These are phyloP conservation scores for Nasonia oneida DNA, from an alignment of 2,888 invertebrate genomes.

Conservation along the genomic window DNA sequence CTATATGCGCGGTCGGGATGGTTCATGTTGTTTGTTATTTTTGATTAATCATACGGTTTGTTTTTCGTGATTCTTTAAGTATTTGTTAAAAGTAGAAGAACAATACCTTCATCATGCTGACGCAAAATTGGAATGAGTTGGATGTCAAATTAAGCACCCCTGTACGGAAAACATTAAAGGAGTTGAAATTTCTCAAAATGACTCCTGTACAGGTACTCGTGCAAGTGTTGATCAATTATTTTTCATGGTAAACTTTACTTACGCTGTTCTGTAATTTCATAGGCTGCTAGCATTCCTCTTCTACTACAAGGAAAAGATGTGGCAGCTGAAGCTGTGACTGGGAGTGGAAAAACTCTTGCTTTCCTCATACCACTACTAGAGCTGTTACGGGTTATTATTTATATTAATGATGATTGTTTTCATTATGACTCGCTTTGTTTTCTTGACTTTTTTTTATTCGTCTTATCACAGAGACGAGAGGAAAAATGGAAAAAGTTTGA, in stretches of 20 bases:
- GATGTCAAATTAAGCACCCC: slow-evolving; percentile 78
- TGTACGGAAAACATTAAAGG: slow-evolving; percentile 79
- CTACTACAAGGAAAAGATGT: slow-evolving; percentile 96
- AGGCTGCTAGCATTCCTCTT: slow-evolving; percentile 94
- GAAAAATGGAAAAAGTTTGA: slow-evolving; percentile 86
- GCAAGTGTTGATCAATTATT: slow-evolving; percentile 9
- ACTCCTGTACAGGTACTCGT: slow-evolving; percentile 82
- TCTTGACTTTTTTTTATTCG: slow-evolving; percentile 5
- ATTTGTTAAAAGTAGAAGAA: background rate
- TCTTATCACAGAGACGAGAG: slow-evolving; percentile 79
- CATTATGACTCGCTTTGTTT: background rate
- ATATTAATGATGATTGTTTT: slow-evolving; percentile 45
- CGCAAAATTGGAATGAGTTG: slow-evolving; percentile 80
- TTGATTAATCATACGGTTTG: background rate
- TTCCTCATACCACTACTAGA: slow-evolving; percentile 96
- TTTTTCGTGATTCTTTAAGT: background rate
- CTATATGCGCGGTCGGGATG: background rate
- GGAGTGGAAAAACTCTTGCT: slow-evolving; percentile 98
- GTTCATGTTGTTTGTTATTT: background rate
- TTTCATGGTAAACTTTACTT: slow-evolving; percentile 27
- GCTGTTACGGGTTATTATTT: slow-evolving; percentile 82
- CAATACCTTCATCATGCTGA: slow-evolving; percentile 67
- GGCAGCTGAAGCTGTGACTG: slow-evolving; percentile 98
- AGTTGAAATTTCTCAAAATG: slow-evolving; percentile 81
- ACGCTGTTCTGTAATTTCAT: slow-evolving; percentile 47